Evolutionary conservation across 1,140 invertebrate species (phyloP), one percentile per base, ranked within the genome.

Genomic region (Venustaconcha ellipsiformis): DNA sequence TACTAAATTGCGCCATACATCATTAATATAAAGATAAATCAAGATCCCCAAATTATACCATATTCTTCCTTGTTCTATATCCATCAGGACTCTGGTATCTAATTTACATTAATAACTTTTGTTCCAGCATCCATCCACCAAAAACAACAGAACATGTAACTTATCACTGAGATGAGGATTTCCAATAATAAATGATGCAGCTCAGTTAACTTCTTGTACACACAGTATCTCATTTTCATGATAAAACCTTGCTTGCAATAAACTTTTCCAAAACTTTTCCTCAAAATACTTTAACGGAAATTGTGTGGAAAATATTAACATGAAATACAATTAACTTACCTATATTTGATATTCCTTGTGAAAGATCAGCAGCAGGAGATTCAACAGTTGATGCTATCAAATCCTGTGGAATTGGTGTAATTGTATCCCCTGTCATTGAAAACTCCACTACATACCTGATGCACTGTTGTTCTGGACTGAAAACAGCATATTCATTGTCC

Each of bases 401-500:
- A 37, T 37, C 37, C 37, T 37, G 37, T 8, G 8, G 20, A 37
- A 74, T 15, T 56, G 56, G 63, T 17, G 62, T 63, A 5, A 72
- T 14, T 66, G 17, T 58, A 72, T 89, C 87, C 55, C 73, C 78
- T 13, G 74, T 64, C 20, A 88, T 58, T 14, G 72, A 81, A 68
- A 89, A 86, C 80, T 89, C 87, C 26, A 90, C 82, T 13, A 90
- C 67, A 78, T 90, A 90, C 60, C 78, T 81, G 20, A 89, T 70
- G 67, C 81, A 67, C 75, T 89, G 88, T 70, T 90, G 89, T 15
- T 74, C 79, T 5, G 79, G 71, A 57, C 82, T 76, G 78, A 88
- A 90, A 58, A 90, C 83, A 57, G 82, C 88, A 84, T 81, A 90
- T 70, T 90, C 87, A 83, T 89, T 82, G 77, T 89, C 83, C 88